Evolutionary conservation across 2,888 invertebrate species (phyloP), one percentile per base, ranked within the genome.

Genomic region (Sipunculus nudus): DNA sequence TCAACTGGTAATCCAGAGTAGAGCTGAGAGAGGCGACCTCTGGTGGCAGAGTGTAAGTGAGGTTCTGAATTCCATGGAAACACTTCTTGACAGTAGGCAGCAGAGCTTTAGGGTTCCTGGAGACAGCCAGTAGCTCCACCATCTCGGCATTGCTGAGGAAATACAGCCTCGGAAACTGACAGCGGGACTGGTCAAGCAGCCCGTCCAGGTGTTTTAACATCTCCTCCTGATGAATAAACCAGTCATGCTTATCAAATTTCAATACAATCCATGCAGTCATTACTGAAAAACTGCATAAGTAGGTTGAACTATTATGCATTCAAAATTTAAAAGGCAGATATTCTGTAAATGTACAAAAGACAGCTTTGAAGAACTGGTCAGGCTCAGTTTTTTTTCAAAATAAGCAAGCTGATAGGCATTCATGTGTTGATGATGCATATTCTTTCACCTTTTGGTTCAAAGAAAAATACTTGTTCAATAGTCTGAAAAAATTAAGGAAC

Each of bases 71-170:
- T 13, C 78, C 78, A 10, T 76, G 76, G 66, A 82, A 82, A 66
- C 79, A 79, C 54, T 78, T 79, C 54, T 71, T 68, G 13, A 75
- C 80, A 64, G 68, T 76, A 2, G 79, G 78, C 46, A 76, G 61
- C 2, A 81, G 70, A 2, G 72, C 75, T 46, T 74, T 75, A 1
- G 81, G 80, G 66, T 79, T 78, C 23, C 80, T 72, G 8, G 79
- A 76, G 55, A 80, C 68, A 28, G 77, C 75, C 46, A 80, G 64
- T 56, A 81, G 65, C 43, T 78, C 76, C 1, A 78, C 75, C 26
- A 81, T 65, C 49, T 81, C 81, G 29, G 72, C 67, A 57, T 80
- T 72, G 47, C 79, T 79, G 63, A 81, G 75, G 70, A 81, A 81
- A 65, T 78, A 81, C 21, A 82, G 77, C 5, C 82, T 72, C 0